phyloP scores from a whole-genome alignment of 2,797 vertebrate species.

The Phaenicophaeus curvirostris region DNA sequence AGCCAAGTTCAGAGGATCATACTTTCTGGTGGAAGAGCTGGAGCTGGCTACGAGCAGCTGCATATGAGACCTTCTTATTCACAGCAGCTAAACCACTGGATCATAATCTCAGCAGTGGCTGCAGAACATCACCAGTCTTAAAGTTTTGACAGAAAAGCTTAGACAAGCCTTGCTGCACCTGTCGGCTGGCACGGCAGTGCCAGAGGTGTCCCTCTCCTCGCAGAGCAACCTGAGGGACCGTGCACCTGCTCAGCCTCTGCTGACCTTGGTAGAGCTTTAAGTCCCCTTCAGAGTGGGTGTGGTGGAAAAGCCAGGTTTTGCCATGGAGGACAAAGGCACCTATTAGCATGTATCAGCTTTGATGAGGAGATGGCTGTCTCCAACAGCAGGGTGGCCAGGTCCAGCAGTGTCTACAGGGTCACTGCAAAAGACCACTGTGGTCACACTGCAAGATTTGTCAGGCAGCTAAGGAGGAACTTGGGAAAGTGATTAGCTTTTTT shows the following conservation, averaged over 20 bases:
- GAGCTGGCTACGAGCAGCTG: rapidly evolving
- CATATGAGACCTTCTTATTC: background rate
- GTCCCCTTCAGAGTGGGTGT: background rate
- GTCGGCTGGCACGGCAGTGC: rapidly evolving
- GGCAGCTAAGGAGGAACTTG: background rate
- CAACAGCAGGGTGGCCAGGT: too few species aligned
- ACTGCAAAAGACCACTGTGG: background rate
- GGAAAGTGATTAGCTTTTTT: background rate
- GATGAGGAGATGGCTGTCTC: background rate
- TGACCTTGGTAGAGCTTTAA: background rate
- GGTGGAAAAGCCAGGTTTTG: background rate
- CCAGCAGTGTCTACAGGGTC: background rate
- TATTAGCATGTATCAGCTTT: background rate
- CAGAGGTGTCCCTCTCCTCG: background rate
- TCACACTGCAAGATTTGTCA: rapidly evolving
- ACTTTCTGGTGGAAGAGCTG: background rate
- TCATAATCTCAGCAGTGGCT: background rate
- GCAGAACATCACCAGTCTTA: background rate
- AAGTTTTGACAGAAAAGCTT: background rate
- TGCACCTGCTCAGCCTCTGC: background rate
- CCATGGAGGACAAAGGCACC: background rate
- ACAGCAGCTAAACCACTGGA: background rate
- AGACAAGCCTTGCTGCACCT: background rate
- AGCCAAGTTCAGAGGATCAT: background rate
- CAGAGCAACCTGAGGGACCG: rapidly evolving